A percentile compares a stretch with the other conserved stretches of the same genome.
phyloP scores from a whole-genome alignment of 2,797 vertebrate species.

The Bradypus variegatus region DNA sequence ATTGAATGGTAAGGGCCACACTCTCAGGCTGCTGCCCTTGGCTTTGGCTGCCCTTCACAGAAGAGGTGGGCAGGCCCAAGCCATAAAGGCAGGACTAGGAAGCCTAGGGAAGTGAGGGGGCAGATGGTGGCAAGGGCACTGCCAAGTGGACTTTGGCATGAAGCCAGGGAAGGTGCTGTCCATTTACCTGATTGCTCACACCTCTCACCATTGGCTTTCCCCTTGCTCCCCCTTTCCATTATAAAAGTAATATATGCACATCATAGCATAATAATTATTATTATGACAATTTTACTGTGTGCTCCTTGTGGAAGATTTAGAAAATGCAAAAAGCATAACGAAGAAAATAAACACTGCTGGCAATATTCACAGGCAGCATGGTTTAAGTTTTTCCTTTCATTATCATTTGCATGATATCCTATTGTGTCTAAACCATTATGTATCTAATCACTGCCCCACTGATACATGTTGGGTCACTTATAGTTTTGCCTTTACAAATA shows the following conservation, averaged over 20 bases:
- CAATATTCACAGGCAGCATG: neutral
- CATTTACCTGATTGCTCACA: neutral
- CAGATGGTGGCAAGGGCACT: neutral
- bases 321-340: neutral
- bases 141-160: too few species aligned
- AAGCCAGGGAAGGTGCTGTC: neutral
- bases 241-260: neutral
- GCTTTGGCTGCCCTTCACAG: neutral
- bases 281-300: neutral
- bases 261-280: neutral
- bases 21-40: neutral
- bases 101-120: neutral
- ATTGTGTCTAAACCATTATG: neutral
- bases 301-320: neutral
- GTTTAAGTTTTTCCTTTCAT: neutral
- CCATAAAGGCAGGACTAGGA: neutral
- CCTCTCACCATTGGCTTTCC: neutral
- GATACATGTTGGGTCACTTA: neutral
- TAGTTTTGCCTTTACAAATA: neutral
- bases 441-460: neutral
- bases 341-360: neutral
- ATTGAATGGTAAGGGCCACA: neutral
- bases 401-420: neutral
- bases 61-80: neutral
- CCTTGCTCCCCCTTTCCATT: neutral